Conservation (phyloP, 2,797 vertebrate species). For the Lates japonicus region DNA sequence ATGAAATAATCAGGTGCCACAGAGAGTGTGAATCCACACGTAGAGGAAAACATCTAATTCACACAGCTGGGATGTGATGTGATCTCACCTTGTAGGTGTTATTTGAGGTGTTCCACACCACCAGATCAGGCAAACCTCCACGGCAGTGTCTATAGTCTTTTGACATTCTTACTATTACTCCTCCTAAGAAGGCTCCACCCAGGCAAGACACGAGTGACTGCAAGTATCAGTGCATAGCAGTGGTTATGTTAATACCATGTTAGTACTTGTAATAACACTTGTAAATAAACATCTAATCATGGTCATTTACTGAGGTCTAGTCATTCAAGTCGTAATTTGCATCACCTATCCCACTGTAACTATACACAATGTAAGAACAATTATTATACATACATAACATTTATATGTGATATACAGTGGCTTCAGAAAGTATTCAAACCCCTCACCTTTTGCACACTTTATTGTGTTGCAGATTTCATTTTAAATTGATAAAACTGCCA, state of each 20-base stretch:
- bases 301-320: background rate
- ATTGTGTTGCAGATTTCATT: background rate
- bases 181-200: conserved; percentile 91
- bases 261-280: conserved; percentile 5
- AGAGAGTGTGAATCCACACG: background rate
- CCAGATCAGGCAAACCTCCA: conserved; percentile 94
- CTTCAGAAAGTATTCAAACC: background rate
- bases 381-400: background rate
- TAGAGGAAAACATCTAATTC: background rate
- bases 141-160: conserved; percentile 92
- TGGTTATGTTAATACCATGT: background rate
- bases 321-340: background rate
- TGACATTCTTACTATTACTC: conserved; percentile 89
- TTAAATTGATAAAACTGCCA: too few relatives aligned
- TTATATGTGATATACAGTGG: background rate
- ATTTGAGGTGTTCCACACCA: conserved; percentile 91
- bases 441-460: too few relatives aligned
- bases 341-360: background rate
- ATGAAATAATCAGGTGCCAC: background rate
- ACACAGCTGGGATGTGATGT: conserved; percentile 5
- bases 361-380: conserved; percentile 3
- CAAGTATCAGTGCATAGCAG: conserved; percentile 23
- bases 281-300: background rate
- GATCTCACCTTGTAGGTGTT: conserved; percentile 88
- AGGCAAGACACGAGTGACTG: conserved; percentile 93